Conservation (phyloP, 2,888 invertebrate species). For the Dryobotodes eremita region DNA sequence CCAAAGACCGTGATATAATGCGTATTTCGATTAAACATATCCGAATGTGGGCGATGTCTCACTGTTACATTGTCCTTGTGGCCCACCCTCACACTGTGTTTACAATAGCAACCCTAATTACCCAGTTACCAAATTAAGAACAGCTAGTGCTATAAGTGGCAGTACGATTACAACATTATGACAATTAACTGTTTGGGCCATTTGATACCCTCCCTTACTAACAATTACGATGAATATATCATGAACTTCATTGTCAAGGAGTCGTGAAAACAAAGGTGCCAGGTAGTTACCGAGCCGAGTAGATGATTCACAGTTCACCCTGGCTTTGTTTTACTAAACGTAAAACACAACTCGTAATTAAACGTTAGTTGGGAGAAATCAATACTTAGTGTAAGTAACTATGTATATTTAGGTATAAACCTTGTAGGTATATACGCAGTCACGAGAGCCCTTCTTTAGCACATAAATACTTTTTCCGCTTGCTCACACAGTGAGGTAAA, state of each 20-base stretch:
- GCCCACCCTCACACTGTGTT: conserved; percentile 11
- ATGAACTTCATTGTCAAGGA: conserved; percentile 26
- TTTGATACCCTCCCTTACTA: conserved; percentile 26
- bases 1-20: conserved; percentile 11
- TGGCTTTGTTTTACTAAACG: conserved; percentile 32
- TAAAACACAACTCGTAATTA: conserved; percentile 40
- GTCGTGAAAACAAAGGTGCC: conserved; percentile 32
- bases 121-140: conserved; percentile 31
- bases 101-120: conserved; percentile 40
- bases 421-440: conserved; percentile 21
- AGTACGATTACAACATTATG: conserved; percentile 31
- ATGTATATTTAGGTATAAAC: conserved; percentile 22
- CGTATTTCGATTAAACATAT: conserved; percentile 20
- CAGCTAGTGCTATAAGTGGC: conserved; percentile 13
- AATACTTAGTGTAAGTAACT: conserved; percentile 40
- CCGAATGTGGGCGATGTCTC: conserved; percentile 7
- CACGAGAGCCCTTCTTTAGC: conserved; percentile 59
- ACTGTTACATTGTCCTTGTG: conserved; percentile 12
- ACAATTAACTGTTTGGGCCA: conserved; percentile 30
- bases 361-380: conserved; percentile 48
- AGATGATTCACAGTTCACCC: conserved; percentile 42
- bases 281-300: conserved; percentile 20
- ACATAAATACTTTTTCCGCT: conserved; percentile 56
- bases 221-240: conserved; percentile 39
- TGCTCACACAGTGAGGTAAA: conserved; percentile 63